Percentiles rank a stretch among this genome's conserved stretches.
Evolutionary conservation across 2,113 vertebrate genomes (phyloP).

Genomic region (Struthio camelus): DNA sequence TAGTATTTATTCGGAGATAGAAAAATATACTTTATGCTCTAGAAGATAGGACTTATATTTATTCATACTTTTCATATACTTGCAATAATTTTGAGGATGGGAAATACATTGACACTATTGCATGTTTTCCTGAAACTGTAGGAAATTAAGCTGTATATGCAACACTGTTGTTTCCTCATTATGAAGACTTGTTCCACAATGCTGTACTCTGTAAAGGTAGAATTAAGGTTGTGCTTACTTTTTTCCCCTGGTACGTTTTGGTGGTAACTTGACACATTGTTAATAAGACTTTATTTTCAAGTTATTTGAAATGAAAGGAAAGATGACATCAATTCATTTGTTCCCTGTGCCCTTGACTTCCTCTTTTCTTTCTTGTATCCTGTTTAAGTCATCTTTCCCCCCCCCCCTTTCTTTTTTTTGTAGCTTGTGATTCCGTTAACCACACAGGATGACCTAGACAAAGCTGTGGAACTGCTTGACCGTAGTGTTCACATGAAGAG

Average conservation of each 20-base stretch:
- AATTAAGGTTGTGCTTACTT: background rate
- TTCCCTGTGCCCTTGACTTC: background rate
- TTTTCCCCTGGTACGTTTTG: background rate
- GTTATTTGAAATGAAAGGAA: background rate
- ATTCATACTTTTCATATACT: background rate
- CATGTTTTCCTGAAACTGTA: background rate
- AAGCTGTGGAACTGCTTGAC: constrained; percentile 95
- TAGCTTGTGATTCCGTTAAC: constrained; percentile 96
- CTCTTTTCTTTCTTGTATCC: background rate
- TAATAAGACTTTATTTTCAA: background rate
- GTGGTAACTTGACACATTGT: background rate
- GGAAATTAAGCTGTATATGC: background rate
- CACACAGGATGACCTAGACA: constrained; percentile 96
- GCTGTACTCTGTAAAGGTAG: background rate
- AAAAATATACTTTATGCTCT: background rate
- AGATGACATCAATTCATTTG: background rate
- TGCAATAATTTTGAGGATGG: background rate
- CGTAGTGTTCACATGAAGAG: constrained; percentile 98
- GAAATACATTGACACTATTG: background rate
- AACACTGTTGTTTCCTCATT: background rate
- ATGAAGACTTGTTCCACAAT: background rate
- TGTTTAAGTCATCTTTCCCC: background rate
- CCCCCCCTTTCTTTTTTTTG: background rate
- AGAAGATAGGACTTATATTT: background rate
- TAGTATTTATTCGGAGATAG: background rate